These are phyloP conservation scores for Coendou prehensilis DNA, from an alignment of 2,797 vertebrate species.

Conservation along the genomic window DNA sequence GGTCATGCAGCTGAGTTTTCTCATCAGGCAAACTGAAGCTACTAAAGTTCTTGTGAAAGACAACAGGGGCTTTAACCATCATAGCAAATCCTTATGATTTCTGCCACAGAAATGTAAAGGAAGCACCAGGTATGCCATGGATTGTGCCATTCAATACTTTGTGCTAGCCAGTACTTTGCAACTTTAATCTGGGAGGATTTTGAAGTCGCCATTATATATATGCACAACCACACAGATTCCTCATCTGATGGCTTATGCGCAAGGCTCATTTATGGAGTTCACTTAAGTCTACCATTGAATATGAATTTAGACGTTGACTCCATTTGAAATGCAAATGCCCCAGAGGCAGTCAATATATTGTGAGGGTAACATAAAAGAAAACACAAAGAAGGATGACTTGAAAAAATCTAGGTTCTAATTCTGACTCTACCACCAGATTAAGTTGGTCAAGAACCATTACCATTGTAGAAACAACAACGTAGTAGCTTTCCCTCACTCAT, in stretches of 20 bases:
- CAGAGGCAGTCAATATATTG: background rate
- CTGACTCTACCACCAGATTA: background rate
- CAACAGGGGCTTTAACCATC: background rate
- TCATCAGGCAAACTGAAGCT: background rate
- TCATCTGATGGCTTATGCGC: background rate
- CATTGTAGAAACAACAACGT: background rate
- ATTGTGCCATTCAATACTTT: background rate
- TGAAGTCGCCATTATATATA: background rate
- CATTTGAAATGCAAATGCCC: slow-evolving; percentile 10
- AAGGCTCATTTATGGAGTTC: background rate
- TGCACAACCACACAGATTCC: background rate
- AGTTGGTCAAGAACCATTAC: slow-evolving; percentile 4
- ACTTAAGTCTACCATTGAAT: background rate
- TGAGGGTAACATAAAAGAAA: background rate
- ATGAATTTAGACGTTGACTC: background rate
- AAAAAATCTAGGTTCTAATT: slow-evolving; percentile 31
- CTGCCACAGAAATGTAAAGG: background rate
- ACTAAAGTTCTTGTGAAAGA: background rate
- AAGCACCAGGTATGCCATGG: background rate
- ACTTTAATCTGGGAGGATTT: background rate
- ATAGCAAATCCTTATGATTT: background rate
- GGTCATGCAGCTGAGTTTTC: background rate
- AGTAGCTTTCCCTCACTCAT: background rate
- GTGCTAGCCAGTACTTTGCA: background rate
- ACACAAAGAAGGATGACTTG: background rate